These are phyloP conservation scores for Apis florea DNA, from an alignment of 1,140 invertebrate genomes.

Conservation along the genomic window DNA sequence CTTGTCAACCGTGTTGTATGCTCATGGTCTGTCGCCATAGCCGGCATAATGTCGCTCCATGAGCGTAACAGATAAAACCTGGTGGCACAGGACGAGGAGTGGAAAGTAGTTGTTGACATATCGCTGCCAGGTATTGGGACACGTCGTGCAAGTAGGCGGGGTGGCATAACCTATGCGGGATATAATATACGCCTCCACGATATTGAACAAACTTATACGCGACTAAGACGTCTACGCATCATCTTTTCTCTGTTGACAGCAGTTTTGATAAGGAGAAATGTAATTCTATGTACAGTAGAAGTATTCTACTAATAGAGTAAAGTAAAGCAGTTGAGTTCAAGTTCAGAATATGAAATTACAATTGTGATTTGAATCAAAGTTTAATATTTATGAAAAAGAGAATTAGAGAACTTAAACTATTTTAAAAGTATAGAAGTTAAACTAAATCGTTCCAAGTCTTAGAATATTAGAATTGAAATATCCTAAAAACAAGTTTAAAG, in stretches of 20 bases:
- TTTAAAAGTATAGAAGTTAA: too few species aligned
- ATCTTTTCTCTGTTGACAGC: slow-evolving; percentile 21
- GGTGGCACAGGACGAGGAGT: slow-evolving; percentile 61
- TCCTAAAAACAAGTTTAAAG: too few species aligned
- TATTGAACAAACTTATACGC: background rate
- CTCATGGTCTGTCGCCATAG: slow-evolving; percentile 9
- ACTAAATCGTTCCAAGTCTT: too few species aligned
- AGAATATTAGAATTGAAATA: too few species aligned
- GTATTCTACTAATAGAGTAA: too few species aligned
- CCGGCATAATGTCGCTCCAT: slow-evolving; percentile 50
- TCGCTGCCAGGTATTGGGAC: slow-evolving; percentile 76
- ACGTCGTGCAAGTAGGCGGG: slow-evolving; percentile 73
- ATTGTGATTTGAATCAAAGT: too few species aligned
- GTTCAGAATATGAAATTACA: too few species aligned
- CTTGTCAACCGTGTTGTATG: slow-evolving; percentile 16
- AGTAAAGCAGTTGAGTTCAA: too few species aligned
- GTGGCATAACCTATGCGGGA: slow-evolving; percentile 76
- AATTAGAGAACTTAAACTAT: too few species aligned
- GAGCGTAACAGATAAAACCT: slow-evolving; percentile 62
- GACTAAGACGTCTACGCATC: slow-evolving; percentile 27
- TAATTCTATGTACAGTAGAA: too few species aligned
- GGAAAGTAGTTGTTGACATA: slow-evolving; percentile 78
- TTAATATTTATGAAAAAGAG: too few species aligned
- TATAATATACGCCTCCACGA: slow-evolving; percentile 77
- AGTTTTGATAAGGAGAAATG: background rate